Conservation (phyloP, 2,888 invertebrate species). For the Venusia cambrica region DNA sequence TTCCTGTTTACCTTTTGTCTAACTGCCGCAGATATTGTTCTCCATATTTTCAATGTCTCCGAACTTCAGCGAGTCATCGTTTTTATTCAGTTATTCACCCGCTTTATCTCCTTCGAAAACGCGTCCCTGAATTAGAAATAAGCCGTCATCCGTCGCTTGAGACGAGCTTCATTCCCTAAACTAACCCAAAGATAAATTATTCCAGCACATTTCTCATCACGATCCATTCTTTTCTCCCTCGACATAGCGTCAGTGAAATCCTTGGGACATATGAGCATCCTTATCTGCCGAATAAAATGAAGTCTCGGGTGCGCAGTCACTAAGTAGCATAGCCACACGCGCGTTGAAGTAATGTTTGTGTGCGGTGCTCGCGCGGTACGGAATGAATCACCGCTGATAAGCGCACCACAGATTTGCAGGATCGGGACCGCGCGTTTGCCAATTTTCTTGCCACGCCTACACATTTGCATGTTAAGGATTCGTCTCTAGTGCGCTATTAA, state of each 20-base stretch:
- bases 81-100: conserved; percentile 66
- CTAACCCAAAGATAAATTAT: conserved; percentile 74
- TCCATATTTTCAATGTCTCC: conserved; percentile 42
- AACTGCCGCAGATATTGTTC: conserved; percentile 42
- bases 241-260: conserved; percentile 68
- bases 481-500: conserved; percentile 45
- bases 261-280: conserved; percentile 61
- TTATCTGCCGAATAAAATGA: conserved; percentile 69
- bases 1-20: conserved; percentile 47
- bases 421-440: conserved; percentile 49
- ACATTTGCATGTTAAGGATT: conserved; percentile 64
- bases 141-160: conserved; percentile 57
- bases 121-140: conserved; percentile 66
- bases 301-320: conserved; percentile 52
- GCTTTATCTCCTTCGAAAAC: conserved; percentile 60
- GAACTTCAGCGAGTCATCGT: conserved; percentile 50
- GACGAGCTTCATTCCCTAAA: conserved; percentile 62
- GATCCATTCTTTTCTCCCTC: conserved; percentile 65
- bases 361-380: conserved; percentile 42
- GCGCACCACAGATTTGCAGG: conserved; percentile 70
- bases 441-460: conserved; percentile 60
- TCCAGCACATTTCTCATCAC: conserved; percentile 71
- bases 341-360: conserved; percentile 40
- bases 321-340: conserved; percentile 50
- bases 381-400: conserved; percentile 77